Evolutionary conservation across 2,888 invertebrate genomes (phyloP), one percentile per base, ranked within the genome.

Genomic region (Acrobasis repandana): DNA sequence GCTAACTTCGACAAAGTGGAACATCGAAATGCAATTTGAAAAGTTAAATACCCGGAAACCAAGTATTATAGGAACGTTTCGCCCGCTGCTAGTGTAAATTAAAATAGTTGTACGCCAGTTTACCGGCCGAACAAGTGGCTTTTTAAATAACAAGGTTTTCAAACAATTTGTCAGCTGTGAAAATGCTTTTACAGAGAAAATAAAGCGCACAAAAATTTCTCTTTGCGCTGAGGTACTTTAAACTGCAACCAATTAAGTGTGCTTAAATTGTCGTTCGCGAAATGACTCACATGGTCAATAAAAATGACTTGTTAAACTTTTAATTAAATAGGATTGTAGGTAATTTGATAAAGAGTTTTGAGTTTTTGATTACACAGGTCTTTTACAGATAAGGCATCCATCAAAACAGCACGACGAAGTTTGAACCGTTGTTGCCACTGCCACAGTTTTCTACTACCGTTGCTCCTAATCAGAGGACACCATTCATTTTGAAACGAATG

Each of bases 11-110:
- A 72, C 74, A 76, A 77, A 82, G 77, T 79, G 78, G 77, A 79
- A 83, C 83, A 83, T 77, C 72, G 79, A 75, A 83, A 80, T 75
- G 82, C 82, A 79, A 80, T 84, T 81, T 79, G 77, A 75, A 75
- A 76, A 76, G 76, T 77, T 77, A 76, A 81, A 81, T 79, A 76
- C 66, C 70, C 73, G 73, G 73, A 77, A 79, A 75, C 70, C 63
- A 67, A 71, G 63, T 69, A 68, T 68, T 74, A 65, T 47, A 56
- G 18, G 48, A 34, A 54, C 61, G 49, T n/a, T 60, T 49, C 60
- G 20, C 43, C 18, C n/a, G 15, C 14, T 43, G 36, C 18, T 15
- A 48, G 49, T 47, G 58, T 46, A 50, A 52, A 64, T 65, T 61
- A 61, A 34, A 59, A 52, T 51, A 56, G 52, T 58, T 67, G 61